Evolutionary conservation across 2,113 vertebrate genomes (phyloP).

Genomic region (Strigops habroptila): DNA sequence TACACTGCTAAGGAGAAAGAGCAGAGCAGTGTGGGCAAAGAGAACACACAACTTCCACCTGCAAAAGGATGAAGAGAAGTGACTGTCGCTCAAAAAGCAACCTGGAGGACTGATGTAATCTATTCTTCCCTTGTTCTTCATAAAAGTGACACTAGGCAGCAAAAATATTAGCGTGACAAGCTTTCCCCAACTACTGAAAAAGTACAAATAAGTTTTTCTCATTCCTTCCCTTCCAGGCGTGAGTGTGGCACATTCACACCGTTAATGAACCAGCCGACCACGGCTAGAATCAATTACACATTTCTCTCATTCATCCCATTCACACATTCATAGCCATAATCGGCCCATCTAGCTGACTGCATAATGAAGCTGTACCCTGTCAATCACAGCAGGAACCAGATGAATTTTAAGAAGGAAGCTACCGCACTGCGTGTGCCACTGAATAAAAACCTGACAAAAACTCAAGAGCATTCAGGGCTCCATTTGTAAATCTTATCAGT

Average conservation of each 20-base stretch:
- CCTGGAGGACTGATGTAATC: not conserved
- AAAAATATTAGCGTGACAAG: constrained; percentile 27
- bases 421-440: constrained; percentile 50
- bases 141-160: not conserved
- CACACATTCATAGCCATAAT: constrained; percentile 76
- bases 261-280: constrained; percentile 78
- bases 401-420: constrained; percentile 71
- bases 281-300: constrained; percentile 82
- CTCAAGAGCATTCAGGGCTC: constrained; percentile 52
- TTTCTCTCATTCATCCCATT: constrained; percentile 79
- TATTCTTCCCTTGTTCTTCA: constrained; percentile 1
- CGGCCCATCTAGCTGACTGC: constrained; percentile 67
- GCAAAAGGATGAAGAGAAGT: constrained; percentile 30
- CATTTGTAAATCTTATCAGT: constrained; percentile 37
- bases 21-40: not conserved
- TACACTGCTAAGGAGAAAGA: not conserved
- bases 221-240: not conserved
- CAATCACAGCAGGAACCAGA: constrained; percentile 72
- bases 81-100: constrained; percentile 2
- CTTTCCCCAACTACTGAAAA: constrained; percentile 46
- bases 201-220: constrained; percentile 8
- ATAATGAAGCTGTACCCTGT: constrained; percentile 77
- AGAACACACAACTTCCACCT: not conserved
- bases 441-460: constrained; percentile 71
- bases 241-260: constrained; percentile 61